Percentiles rank a stretch among this genome's conserved stretches.
Conservation (phyloP, 1,140 invertebrate genomes). For the Nasonia giraulti region DNA sequence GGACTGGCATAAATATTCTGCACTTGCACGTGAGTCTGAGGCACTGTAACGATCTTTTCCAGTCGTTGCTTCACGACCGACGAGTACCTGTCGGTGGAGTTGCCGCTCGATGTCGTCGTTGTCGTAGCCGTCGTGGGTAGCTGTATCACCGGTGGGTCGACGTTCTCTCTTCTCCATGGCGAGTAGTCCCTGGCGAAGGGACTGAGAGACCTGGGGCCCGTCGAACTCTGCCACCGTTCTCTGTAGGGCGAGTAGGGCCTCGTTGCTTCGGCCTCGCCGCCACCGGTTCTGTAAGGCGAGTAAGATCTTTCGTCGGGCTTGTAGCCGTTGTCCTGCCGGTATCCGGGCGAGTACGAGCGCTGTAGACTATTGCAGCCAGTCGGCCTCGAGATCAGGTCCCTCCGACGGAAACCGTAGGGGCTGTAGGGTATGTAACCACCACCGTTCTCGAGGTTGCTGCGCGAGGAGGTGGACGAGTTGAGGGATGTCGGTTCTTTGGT, state of each 20-base stretch:
- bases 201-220: conserved; percentile 67
- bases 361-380: conserved; percentile 49
- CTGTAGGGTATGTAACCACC: conserved; percentile 68
- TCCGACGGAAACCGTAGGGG: conserved; percentile 67
- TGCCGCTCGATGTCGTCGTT: conserved; percentile 65
- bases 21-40: conserved; percentile 62
- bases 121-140: neutral
- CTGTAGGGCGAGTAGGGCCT: conserved; percentile 65
- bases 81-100: conserved; percentile 60
- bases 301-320: conserved; percentile 58
- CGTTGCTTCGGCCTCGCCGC: conserved; percentile 46
- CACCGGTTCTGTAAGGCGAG: conserved; percentile 57
- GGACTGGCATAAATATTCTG: conserved; percentile 71
- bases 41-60: conserved; percentile 59
- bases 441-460: conserved; percentile 60
- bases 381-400: conserved; percentile 64
- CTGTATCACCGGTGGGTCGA: conserved; percentile 67
- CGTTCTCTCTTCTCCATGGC: conserved; percentile 72
- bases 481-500: conserved; percentile 54
- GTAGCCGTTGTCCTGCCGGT: conserved; percentile 34
- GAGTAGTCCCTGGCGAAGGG: conserved; percentile 72
- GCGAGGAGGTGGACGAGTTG: neutral
- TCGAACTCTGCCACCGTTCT: conserved; percentile 66
- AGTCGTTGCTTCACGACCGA: conserved; percentile 66
- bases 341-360: conserved; percentile 59